These are phyloP conservation scores for Salminus brasiliensis DNA, from an alignment of 2,113 vertebrate genomes.

Conservation along the genomic window DNA sequence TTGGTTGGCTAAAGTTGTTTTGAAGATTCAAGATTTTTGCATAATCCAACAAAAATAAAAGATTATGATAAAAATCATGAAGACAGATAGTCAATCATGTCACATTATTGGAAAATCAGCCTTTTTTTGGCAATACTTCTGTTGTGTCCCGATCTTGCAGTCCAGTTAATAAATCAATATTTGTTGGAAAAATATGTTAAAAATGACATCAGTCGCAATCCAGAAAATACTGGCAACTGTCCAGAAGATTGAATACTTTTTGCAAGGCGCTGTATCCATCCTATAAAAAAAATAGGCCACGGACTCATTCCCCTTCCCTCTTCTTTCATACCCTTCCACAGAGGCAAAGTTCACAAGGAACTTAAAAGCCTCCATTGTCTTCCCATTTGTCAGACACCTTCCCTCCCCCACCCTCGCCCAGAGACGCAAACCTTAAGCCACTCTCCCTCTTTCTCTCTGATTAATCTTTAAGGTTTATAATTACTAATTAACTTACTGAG, in stretches of 20 bases:
- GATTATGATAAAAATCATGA: too few species aligned
- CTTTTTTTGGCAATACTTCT: too few species aligned
- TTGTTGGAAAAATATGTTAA: too few species aligned
- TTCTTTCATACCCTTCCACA: slow-evolving; percentile 57
- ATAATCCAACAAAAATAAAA: too few species aligned
- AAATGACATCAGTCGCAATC: too few species aligned
- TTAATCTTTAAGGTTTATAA: slow-evolving; percentile 98
- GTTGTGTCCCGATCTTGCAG: too few species aligned
- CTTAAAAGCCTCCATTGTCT: slow-evolving; percentile 77
- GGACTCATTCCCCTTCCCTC: slow-evolving; percentile 34
- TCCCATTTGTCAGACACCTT: slow-evolving; percentile 72
- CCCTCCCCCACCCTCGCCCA: slow-evolving; percentile 70
- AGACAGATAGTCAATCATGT: too few species aligned
- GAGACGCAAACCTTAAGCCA: slow-evolving; percentile 94
- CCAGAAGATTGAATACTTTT: neutral
- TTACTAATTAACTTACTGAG: slow-evolving; percentile 99
- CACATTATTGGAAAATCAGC: too few species aligned
- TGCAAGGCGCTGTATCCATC: neutral
- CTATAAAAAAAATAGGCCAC: slow-evolving; percentile 13
- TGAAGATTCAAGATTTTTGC: too few species aligned
- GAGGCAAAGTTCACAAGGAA: slow-evolving; percentile 64
- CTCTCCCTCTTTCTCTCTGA: slow-evolving; percentile 79
- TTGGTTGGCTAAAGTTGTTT: too few species aligned
- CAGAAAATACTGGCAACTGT: too few species aligned
- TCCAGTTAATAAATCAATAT: too few species aligned